phyloP scores from a whole-genome alignment of 2,888 invertebrate genomes.

The Himalopsyche kuldschensis region DNA sequence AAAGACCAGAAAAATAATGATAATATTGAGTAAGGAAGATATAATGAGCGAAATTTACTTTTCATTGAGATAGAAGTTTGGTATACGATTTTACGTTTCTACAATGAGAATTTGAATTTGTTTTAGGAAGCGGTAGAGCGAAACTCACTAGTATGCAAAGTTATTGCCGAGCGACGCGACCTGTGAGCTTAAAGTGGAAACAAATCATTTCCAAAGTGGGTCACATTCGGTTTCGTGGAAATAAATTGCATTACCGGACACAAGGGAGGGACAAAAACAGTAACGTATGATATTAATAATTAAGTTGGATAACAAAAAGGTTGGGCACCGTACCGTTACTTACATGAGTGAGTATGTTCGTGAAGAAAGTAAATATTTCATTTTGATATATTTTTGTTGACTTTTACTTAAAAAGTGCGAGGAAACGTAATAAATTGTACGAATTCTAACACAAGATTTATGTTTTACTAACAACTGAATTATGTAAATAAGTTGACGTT shows the following conservation, averaged over 20 bases:
- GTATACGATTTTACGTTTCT: not conserved
- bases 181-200: not conserved
- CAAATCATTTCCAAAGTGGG: not conserved
- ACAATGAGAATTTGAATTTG: not conserved
- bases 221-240: slow-evolving; percentile 1
- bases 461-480: too few species aligned
- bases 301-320: slow-evolving; percentile 1
- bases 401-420: not conserved
- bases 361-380: not conserved
- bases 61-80: not conserved
- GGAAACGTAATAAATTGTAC: not conserved
- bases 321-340: not conserved
- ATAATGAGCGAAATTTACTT: not conserved
- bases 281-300: slow-evolving; percentile 1
- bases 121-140: not conserved
- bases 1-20: too few species aligned
- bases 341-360: not conserved
- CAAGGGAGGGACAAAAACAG: not conserved
- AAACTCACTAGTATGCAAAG: not conserved
- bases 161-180: not conserved
- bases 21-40: too few species aligned
- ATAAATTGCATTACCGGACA: slow-evolving; percentile 1
- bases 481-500: too few species aligned
- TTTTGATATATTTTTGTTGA: not conserved
- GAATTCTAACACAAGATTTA: too few species aligned